Base-by-base conservation (phyloP, 2,888 invertebrate species). In the Parthenolecanium corni region DNA sequence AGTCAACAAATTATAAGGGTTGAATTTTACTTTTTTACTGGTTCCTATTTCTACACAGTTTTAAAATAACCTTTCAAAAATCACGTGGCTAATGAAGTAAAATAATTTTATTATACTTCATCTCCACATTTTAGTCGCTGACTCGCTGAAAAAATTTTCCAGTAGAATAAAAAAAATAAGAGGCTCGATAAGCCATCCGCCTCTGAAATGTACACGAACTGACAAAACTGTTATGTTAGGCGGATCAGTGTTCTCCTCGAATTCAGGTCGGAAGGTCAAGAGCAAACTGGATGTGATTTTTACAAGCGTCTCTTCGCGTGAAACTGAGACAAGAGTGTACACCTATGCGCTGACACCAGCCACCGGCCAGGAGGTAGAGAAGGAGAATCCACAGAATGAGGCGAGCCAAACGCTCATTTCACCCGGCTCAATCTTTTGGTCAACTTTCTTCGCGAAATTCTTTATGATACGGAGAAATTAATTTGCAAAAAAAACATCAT, bases 261-360 rank as follows among this genome's bases (percentile, higher is more conserved):
- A 62, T 62, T 62, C 52, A 52, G 62, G 62, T 62, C 62, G 62
- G 52, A 62, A 62, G 62, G 62, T 62, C 62, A 62, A 62, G 62
- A 62, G 23, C 52, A 62, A 52, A 62, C 58, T 58, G 58, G 58
- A 58, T 31, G 36, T 51, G 58, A 58, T 36, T 58, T 58, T 58
- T 58, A 58, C 58, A 58, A 47, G 21, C 49, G 36, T 58, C 31
- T 58, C 47, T 58, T 58, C 25, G 36, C 46, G 49, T 47, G 58
- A 36, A 58, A 38, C 49, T 53, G 62, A 64, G 52, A 62, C 62
- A 52, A 58, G 44, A 62, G 46, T 42, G 64, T 31, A 31, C 49
- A 18, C 56, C 52, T 57, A 40, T 20, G 62, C 40, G 57, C 46
- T 21, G 42, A 57, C 40, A 40, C 54, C 16, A 16, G 40, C 40